Conservation (phyloP, 2,888 invertebrate species). For the Protophormia terraenovae region DNA sequence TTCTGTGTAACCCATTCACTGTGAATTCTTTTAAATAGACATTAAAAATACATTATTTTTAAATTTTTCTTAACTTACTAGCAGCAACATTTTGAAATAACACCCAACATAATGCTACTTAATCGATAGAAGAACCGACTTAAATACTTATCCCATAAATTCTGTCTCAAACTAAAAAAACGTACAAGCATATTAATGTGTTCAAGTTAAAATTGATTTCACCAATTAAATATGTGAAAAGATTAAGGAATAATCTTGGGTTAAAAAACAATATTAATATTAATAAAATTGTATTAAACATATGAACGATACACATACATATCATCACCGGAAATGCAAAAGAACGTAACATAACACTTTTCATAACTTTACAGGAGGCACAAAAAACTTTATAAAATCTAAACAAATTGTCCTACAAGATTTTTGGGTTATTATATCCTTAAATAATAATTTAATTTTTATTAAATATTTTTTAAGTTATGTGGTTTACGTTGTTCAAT, state of each 20-base stretch:
- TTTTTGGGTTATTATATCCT: too few species aligned
- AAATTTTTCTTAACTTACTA: constrained; percentile 61
- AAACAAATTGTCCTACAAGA: too few species aligned
- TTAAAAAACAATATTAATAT: background rate
- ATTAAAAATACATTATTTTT: background rate
- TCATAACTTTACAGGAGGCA: too few species aligned
- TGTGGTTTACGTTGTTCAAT: too few species aligned
- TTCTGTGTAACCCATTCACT: background rate
- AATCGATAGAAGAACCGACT: constrained; percentile 56
- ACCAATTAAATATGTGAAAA: background rate
- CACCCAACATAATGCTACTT: constrained; percentile 47
- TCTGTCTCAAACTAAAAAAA: constrained; percentile 37
- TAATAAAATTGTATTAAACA: too few species aligned
- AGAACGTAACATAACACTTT: too few species aligned
- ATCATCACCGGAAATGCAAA: too few species aligned
- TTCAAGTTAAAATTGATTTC: constrained; percentile 3
- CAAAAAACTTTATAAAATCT: too few species aligned
- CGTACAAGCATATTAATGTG: constrained; percentile 21
- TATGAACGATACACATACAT: too few species aligned
- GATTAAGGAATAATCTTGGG: background rate
- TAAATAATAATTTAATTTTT: too few species aligned
- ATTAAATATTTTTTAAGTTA: too few species aligned
- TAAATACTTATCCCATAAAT: constrained; percentile 33
- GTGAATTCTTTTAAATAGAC: background rate
- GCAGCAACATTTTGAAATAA: constrained; percentile 54